phyloP scores from a whole-genome alignment of 2,797 vertebrate species.

The Notolepis coatsorum region DNA sequence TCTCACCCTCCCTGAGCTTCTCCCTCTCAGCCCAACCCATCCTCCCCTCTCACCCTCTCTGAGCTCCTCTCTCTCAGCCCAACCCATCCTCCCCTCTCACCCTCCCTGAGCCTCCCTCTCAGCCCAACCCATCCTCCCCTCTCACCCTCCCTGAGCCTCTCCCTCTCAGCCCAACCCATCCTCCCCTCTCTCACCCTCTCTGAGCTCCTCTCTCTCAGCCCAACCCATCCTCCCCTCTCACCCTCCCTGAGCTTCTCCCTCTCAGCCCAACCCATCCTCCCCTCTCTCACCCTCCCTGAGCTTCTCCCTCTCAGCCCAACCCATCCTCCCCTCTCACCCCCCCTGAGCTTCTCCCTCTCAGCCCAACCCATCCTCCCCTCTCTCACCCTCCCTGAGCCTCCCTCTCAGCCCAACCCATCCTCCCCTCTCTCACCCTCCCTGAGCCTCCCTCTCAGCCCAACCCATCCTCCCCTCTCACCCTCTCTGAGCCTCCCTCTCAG shows the following conservation, averaged over 20 bases:
- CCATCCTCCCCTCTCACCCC: slow-evolving; percentile 66
- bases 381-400: slow-evolving; percentile 55
- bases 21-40: slow-evolving; percentile 72
- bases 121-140: slow-evolving; percentile 72
- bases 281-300: slow-evolving; percentile 44
- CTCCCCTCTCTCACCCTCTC: slow-evolving; percentile 43
- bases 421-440: too few relatives aligned
- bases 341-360: slow-evolving; percentile 48
- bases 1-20: slow-evolving; percentile 47
- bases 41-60: slow-evolving; percentile 64
- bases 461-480: slow-evolving; percentile 66
- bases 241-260: slow-evolving; percentile 56
- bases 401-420: too few relatives aligned
- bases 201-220: slow-evolving; percentile 74
- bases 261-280: too few relatives aligned
- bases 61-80: slow-evolving; percentile 55
- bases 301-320: slow-evolving; percentile 74
- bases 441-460: slow-evolving; percentile 72
- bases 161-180: too few relatives aligned
- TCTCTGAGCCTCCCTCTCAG: slow-evolving; percentile 50
- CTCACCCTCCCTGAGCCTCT: slow-evolving; percentile 55
- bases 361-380: too few relatives aligned
- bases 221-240: slow-evolving; percentile 65
- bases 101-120: slow-evolving; percentile 65
- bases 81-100: too few relatives aligned